Evolutionary conservation across 2,888 invertebrate species (phyloP).

Genomic region (Drosophila paranaensis): DNA sequence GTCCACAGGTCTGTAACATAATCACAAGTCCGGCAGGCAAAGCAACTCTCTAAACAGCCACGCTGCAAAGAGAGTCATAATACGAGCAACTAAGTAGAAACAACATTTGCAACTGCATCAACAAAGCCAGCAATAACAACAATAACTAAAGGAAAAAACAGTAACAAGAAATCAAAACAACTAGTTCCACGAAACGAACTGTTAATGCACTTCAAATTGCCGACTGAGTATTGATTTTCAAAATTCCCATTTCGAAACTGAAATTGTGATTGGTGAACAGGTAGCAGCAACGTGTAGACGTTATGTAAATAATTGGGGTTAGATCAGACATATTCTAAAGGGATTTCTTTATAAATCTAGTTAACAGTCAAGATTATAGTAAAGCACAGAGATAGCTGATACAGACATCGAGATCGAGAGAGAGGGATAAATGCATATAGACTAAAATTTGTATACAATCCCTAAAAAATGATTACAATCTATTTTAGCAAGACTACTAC

Average conservation of each 20-base stretch:
- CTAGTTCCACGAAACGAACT: conserved; percentile 23
- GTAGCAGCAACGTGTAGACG: background rate
- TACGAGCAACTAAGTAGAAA: conserved; percentile 61
- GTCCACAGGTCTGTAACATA: conserved; percentile 55
- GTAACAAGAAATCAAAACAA: conserved; percentile 49
- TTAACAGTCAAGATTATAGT: no score
- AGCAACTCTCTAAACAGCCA: conserved; percentile 66
- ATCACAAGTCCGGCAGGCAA: conserved; percentile 55
- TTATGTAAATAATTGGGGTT: no score
- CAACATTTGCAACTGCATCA: conserved; percentile 54
- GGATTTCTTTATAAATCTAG: no score
- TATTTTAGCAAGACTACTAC: no score
- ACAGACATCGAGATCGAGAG: no score
- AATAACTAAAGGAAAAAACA: conserved; percentile 38
- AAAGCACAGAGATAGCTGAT: no score
- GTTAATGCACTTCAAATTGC: conserved; percentile 39
- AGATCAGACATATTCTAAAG: no score
- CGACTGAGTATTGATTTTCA: conserved; percentile 5
- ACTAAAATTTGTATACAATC: no score
- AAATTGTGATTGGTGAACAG: background rate
- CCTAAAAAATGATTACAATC: no score
- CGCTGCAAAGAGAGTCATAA: conserved; percentile 67
- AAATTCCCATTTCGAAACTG: background rate
- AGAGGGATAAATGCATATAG: no score
- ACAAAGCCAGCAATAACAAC: conserved; percentile 35